These are phyloP conservation scores for Theristicus caerulescens DNA, from an alignment of 2,113 vertebrate genomes.

Conservation along the genomic window DNA sequence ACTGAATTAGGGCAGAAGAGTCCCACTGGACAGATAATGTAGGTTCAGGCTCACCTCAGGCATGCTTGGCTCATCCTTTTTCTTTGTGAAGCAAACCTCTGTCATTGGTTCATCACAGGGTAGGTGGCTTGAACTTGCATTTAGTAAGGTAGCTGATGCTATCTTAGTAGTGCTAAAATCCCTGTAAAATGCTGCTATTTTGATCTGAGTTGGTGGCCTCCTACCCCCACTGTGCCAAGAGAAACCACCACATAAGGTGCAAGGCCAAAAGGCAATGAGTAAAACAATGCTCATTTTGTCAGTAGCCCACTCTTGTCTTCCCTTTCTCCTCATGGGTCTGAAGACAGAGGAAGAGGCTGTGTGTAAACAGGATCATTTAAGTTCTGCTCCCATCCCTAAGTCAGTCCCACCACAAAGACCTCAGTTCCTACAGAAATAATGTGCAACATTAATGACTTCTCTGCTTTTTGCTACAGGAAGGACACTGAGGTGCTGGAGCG, in stretches of 20 bases:
- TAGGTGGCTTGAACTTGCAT: neutral
- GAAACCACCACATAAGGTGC: neutral
- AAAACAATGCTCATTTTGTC: neutral
- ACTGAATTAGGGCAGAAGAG: neutral
- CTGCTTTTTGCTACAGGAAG: neutral
- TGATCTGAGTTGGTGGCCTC: neutral
- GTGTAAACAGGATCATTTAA: neutral
- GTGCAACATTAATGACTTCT: rapidly evolving
- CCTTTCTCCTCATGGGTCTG: neutral
- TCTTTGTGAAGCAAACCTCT: neutral
- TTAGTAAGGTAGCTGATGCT: neutral
- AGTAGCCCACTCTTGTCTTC: neutral
- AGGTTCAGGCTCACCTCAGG: neutral
- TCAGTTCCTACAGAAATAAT: neutral
- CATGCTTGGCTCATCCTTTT: neutral
- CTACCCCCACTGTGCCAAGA: neutral
- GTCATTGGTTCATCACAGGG: neutral
- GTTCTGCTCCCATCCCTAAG: neutral
- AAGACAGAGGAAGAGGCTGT: neutral
- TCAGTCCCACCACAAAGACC: neutral
- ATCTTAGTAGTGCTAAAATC: neutral
- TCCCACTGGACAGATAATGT: neutral
- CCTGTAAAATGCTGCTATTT: neutral
- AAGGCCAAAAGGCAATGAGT: neutral
- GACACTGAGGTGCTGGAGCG: too few species aligned